Percentiles rank a stretch among this genome's conserved stretches.
These are phyloP conservation scores for Probosciger aterrimus DNA, from an alignment of 2,113 vertebrate genomes.

Conservation along the genomic window DNA sequence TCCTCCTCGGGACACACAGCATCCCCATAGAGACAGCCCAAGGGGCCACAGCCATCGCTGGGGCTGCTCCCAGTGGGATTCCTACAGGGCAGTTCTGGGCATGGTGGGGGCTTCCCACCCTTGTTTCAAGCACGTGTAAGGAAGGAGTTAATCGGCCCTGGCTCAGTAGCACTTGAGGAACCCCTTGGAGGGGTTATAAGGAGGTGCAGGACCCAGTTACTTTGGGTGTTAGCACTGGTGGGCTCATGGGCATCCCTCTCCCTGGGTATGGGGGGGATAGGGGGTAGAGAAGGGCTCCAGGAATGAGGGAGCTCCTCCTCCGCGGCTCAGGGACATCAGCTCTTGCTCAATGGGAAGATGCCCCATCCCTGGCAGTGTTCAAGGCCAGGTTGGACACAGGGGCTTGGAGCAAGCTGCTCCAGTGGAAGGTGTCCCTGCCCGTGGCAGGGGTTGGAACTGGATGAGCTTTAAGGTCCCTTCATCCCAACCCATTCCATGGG, in stretches of 20 bases:
- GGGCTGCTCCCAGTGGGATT: background rate
- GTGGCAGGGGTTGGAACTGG: background rate
- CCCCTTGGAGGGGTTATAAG: background rate
- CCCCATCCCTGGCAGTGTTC: background rate
- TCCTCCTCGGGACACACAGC: rapidly evolving
- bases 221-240: background rate
- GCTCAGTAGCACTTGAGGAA: background rate
- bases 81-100: rapidly evolving
- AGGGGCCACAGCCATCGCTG: background rate
- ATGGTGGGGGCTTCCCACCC: rapidly evolving
- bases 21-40: rapidly evolving
- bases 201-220: background rate
- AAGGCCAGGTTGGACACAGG: background rate
- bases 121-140: background rate
- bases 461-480: background rate
- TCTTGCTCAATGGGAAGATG: background rate
- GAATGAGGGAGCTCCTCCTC: background rate
- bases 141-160: background rate
- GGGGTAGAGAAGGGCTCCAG: too few relatives aligned
- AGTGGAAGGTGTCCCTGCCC: background rate
- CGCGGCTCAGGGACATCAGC: rapidly evolving
- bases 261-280: background rate
- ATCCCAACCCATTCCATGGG: background rate
- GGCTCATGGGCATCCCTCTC: background rate
- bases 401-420: background rate